Base-by-base conservation (phyloP, 2,113 vertebrate genomes). In the Fukomys damarensis region DNA sequence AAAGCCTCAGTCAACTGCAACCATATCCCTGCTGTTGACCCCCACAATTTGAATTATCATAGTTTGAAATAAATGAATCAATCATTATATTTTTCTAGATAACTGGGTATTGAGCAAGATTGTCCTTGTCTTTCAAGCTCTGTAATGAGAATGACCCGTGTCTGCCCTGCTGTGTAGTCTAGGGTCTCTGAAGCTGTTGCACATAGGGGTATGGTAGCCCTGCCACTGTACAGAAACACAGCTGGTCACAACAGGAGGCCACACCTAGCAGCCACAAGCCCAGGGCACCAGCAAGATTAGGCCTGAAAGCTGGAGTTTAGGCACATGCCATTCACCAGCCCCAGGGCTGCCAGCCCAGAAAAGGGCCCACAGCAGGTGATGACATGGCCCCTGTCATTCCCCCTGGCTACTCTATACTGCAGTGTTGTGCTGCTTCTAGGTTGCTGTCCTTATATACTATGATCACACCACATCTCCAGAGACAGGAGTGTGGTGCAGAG, bases 281-380 rank as follows among this genome's bases (percentile, higher is more conserved):
- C 30, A 86, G 41, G 6, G 5, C 74, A 41, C 20, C 0, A 6
- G 8, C 5, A 7, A 81, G 58, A 32, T 72, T 43, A 20, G 19
- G 20, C 6, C 43, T 46, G 0, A 46, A 79, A 17, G 0, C 9
- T 0, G 0, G 32, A 41, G 22, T 30, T n/a, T 3, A 1, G 14
- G 17, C 5, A 24, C n/a, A 28, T 59, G n/a, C 11, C 0, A 26
- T 28, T 63, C 38, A 24, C 2, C 26, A 6, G 61, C 38, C 2
- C 9, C 28, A 3, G 38, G 52, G 16, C 2, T 5, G 30, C 76
- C 8, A 6, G 11, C 3, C 0, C 0, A 0, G 49, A 66, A 63
- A 32, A 17, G 70, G 41, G 6, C 5, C 7, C 11, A 3, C 28
- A 52, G 52, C 58, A 32, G 8, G 65, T 59, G 6, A 46, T 0